These are phyloP conservation scores for Lepidothrix coronata DNA, from an alignment of 2,113 vertebrate genomes.

Conservation along the genomic window DNA sequence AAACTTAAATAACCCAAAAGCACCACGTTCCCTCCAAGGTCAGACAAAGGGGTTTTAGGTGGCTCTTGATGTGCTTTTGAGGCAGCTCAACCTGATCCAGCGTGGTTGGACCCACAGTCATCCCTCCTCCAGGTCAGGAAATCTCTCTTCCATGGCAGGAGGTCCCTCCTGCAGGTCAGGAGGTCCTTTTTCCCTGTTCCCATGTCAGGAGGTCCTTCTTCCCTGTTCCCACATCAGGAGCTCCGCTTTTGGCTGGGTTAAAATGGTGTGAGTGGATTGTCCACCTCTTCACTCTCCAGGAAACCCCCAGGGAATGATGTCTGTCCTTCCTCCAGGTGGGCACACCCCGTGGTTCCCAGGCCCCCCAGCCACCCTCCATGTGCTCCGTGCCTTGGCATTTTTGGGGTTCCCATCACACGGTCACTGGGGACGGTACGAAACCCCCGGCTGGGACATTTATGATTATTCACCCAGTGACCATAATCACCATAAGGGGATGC, in stretches of 20 bases:
- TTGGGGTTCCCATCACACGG: rapidly evolving
- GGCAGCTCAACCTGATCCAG: not conserved
- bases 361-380: rapidly evolving
- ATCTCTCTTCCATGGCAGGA: not conserved
- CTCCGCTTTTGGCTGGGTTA: not conserved
- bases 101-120: not conserved
- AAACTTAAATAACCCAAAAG: not conserved
- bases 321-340: not conserved
- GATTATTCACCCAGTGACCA: not conserved
- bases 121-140: not conserved
- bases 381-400: rapidly evolving
- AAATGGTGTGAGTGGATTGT: not conserved
- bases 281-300: too few relatives aligned
- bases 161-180: not conserved
- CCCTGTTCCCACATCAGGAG: rapidly evolving
- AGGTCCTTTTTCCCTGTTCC: rapidly evolving
- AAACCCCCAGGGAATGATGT: not conserved
- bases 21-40: not conserved
- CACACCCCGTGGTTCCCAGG: rapidly evolving
- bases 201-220: not conserved
- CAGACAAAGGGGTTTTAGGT: not conserved
- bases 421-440: rapidly evolving
- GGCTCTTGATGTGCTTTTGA: not conserved
- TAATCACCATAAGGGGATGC: not conserved
- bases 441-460: rapidly evolving